These are phyloP conservation scores for Cuniculus paca DNA, from an alignment of 2,797 vertebrate genomes.

Conservation along the genomic window DNA sequence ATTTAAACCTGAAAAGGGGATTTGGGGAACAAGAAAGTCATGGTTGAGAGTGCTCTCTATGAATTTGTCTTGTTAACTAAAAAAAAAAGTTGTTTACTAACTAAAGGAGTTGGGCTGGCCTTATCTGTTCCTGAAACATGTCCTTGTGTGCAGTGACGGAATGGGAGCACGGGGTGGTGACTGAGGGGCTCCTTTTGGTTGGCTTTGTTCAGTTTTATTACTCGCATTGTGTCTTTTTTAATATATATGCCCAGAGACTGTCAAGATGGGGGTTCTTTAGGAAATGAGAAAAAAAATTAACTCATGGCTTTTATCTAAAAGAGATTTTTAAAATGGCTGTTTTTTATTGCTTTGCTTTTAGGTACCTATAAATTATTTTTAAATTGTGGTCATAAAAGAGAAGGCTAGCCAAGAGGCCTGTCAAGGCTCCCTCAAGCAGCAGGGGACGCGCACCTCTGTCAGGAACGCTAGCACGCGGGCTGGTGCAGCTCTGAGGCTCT, in stretches of 20 bases:
- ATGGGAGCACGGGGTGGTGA: slow-evolving; percentile 37
- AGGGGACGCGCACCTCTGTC: slow-evolving; percentile 33
- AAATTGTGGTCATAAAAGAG: slow-evolving; percentile 74
- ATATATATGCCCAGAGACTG: slow-evolving; percentile 69
- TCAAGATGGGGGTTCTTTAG: slow-evolving; percentile 74
- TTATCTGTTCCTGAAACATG: slow-evolving; percentile 28
- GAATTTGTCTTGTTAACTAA: background rate
- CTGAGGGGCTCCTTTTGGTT: slow-evolving; percentile 27
- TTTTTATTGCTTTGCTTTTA: slow-evolving; percentile 77
- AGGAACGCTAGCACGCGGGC: background rate
- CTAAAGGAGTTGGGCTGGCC: background rate
- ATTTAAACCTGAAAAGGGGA: slow-evolving; percentile 17
- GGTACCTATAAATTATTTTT: slow-evolving; percentile 75
- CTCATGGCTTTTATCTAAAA: slow-evolving; percentile 73
- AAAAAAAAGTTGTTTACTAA: background rate
- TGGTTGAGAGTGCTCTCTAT: background rate
- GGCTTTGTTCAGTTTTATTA: slow-evolving; percentile 58
- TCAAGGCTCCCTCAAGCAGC: slow-evolving; percentile 60
- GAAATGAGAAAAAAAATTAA: slow-evolving; percentile 72
- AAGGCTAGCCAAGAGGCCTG: slow-evolving; percentile 44
- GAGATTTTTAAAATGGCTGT: slow-evolving; percentile 59
- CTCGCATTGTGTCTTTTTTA: slow-evolving; percentile 70
- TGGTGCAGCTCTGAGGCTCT: slow-evolving; percentile 42
- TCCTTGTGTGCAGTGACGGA: slow-evolving; percentile 1
- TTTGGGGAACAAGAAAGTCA: background rate